A percentile compares a stretch with the other conserved stretches of the same genome.
Conservation (phyloP, 2,797 vertebrate species). For the Anguilla anguilla region DNA sequence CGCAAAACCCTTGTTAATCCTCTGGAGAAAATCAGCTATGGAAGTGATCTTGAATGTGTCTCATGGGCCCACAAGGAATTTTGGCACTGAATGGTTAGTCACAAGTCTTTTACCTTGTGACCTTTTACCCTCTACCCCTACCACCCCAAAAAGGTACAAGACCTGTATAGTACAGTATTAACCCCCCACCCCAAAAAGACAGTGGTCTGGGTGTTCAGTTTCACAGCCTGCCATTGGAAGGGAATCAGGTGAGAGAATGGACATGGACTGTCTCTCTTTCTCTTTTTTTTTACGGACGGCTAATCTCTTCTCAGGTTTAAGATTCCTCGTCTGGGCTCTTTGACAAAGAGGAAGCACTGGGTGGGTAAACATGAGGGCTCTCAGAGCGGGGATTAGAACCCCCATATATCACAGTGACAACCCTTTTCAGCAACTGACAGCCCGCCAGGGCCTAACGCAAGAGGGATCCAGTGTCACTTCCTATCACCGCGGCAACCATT, state of each 20-base stretch:
- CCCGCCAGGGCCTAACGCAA: constrained; percentile 63
- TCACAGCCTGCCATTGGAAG: constrained; percentile 68
- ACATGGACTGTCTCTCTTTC: constrained; percentile 47
- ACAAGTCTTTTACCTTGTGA: background rate
- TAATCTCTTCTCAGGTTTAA: constrained; percentile 82
- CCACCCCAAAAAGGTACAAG: constrained; percentile 7
- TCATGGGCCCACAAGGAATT: background rate
- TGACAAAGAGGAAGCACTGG: constrained; percentile 77
- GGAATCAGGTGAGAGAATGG: constrained; percentile 67
- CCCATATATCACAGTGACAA: constrained; percentile 82
- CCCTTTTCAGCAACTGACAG: constrained; percentile 77
- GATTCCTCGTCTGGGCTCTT: constrained; percentile 71
- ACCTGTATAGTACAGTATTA: constrained; percentile 9
- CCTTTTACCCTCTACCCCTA: background rate
- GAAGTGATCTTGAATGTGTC: background rate
- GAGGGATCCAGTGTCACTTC: constrained; percentile 74
- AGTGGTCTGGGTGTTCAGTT: constrained; percentile 60
- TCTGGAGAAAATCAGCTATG: background rate
- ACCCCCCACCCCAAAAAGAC: constrained; percentile 50
- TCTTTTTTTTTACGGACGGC: constrained; percentile 55
- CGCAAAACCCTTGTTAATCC: background rate
- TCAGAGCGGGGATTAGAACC: constrained; percentile 76
- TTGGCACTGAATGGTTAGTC: background rate
- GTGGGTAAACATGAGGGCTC: constrained; percentile 80
- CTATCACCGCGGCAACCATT: constrained; percentile 63